phyloP scores from a whole-genome alignment of 2,888 invertebrate species.

The Erebia epiphron region DNA sequence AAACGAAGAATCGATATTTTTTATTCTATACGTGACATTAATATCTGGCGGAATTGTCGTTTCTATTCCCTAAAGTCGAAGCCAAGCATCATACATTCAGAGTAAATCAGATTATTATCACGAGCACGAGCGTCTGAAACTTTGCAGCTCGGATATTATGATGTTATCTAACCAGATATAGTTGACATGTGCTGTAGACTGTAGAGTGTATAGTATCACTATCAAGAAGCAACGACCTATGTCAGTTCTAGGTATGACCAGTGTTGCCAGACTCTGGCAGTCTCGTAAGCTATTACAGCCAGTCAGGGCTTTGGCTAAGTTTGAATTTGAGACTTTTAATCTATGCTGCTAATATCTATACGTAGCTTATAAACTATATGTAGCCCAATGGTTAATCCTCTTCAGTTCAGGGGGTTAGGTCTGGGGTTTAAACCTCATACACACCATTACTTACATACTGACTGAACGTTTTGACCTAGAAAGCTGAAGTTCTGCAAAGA shows the following conservation, averaged over 20 bases:
- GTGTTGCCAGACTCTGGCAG: slow-evolving; percentile 1
- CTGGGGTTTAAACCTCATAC: no score
- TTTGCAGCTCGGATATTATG: background rate
- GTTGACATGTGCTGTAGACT: background rate
- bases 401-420: no score
- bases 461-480: no score
- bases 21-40: no score
- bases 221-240: slow-evolving; percentile 7
- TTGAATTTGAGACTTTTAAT: slow-evolving; percentile 1
- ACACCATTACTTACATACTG: no score
- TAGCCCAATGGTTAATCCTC: no score
- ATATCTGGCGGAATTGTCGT: background rate
- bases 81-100: background rate
- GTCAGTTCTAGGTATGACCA: background rate
- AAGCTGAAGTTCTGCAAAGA: no score
- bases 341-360: no score
- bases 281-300: slow-evolving; percentile 7
- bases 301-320: background rate
- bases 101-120: slow-evolving; percentile 7
- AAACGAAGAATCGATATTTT: no score
- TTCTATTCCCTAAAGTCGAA: background rate
- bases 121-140: background rate
- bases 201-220: no score
- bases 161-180: slow-evolving; percentile 8
- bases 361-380: no score